Evolutionary conservation across 1,140 invertebrate species (phyloP).

Genomic region (Condylostylus longicornis): DNA sequence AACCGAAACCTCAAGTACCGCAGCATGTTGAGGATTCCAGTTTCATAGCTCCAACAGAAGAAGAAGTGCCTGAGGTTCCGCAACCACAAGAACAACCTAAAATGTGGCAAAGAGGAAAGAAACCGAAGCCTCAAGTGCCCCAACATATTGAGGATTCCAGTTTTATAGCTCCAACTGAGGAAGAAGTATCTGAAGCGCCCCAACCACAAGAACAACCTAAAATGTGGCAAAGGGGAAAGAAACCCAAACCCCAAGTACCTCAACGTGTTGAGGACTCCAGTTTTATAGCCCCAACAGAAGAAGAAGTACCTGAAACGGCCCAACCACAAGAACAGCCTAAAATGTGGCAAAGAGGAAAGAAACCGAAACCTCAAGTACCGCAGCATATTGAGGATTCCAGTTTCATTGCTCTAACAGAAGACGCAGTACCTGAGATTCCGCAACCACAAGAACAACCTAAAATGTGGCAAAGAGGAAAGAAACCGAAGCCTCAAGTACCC

Average conservation of each 20-base stretch:
- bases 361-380: conserved; percentile 19
- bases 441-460: conserved; percentile 8
- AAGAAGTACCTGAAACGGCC: conserved; percentile 19
- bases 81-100: conserved; percentile 19
- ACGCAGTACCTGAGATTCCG: not conserved
- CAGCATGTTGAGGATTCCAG: conserved; percentile 24
- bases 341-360: conserved; percentile 26
- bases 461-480: conserved; percentile 15
- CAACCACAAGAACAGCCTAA: conserved; percentile 18
- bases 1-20: conserved; percentile 18
- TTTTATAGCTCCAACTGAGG: conserved; percentile 21
- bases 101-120: conserved; percentile 29
- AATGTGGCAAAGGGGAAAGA: conserved; percentile 8
- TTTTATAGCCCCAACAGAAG: conserved; percentile 23
- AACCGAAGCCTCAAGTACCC: conserved; percentile 12
- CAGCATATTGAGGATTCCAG: not conserved
- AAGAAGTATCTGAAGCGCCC: not conserved
- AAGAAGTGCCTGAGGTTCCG: conserved; percentile 17
- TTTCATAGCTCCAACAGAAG: conserved; percentile 23
- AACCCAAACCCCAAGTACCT: conserved; percentile 17
- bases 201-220: conserved; percentile 9
- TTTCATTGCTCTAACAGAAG: not conserved
- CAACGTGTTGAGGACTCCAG: conserved; percentile 20
- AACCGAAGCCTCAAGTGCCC: conserved; percentile 24
- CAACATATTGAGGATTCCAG: conserved; percentile 24